Evolutionary conservation across 2,113 vertebrate species (phyloP), one percentile per base, ranked within the genome.

Genomic region (Leptobrachium leishanense): DNA sequence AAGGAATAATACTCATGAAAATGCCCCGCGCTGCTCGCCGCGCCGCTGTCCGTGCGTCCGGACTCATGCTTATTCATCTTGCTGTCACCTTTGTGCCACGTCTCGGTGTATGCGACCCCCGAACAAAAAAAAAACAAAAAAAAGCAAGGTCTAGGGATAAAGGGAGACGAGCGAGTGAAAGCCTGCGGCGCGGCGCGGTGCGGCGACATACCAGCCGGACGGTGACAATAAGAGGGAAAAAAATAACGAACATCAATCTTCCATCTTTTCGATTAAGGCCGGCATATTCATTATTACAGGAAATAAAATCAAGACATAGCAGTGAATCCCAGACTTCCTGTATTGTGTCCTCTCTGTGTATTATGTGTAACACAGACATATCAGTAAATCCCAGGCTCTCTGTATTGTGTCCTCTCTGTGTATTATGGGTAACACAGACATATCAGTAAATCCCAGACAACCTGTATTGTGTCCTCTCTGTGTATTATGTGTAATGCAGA

Each of bases 1-100:
- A 82, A 70, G 79, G 65, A 85, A 82, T 13, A 83, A 76, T 15
- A 67, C 74, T 42, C 79, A 2, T 78, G 67, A 82, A 81, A 31
- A 81, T 76, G 31, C 74, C 53, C 68, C 46, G 78, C 71, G 77
- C 70, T 71, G 76, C 43, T 79, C 67, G 20, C 44, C 75, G 86
- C 50, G 71, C 43, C 72, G 64, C 11, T 75, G 71, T 84, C 46
- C 75, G 43, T 3, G 68, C 81, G 11, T 46, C 40, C 8, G 1
- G 15, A 74, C 71, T 80, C 77, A 80, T 80, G 77, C 59, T 74
- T 66, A 75, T 57, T 82, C 81, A 72, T 76, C 72, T 72, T 62
- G 40, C 44, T 31, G 41, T 79, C 79, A 72, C 68, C 39, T 44
- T 6, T 83, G 4, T 42, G 74, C 77, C 80, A 85, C 81, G 43